Base-by-base conservation (phyloP, 2,888 invertebrate species). In the Liodrosophila aerea region DNA sequence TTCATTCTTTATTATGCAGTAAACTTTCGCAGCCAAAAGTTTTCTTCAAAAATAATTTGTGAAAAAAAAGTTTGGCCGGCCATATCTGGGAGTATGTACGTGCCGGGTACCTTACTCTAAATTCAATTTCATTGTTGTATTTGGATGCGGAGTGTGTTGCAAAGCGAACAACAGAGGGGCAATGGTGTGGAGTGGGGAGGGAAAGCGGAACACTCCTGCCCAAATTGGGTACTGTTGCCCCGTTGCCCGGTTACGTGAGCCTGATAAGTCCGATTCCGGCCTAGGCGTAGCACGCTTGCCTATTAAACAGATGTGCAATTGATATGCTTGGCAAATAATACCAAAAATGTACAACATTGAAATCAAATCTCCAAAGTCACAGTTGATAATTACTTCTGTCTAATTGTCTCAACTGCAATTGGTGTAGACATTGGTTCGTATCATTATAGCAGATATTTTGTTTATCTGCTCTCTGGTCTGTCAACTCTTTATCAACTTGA, bases 41-140 rank as follows among this genome's bases (percentile, higher is more conserved):
- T 81, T 81, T 74, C 50, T 60, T 68, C 63, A 67, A 82, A 68
- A 82, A 83, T 77, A 78, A 78, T 83, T 72, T 76, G 82, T 76
- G 72, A 81, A 76, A 34, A 34, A n/a, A 34, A 81, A 78, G 70
- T 58, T 77, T 81, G 64, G 58, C 66, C 51, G 82, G 73, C 73
- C 76, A 82, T 73, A 78, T 76, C 73, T 64, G 61, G 53, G 49
- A 70, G 70, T 78, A 82, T 82, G 78, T 78, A 82, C 78, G 78
- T 78, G 78, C 53, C 66, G 45, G 78, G 68, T 75, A 75, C 78
- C 82, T 78, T 77, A 64, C 66, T 67, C 82, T 77, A 82, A 82
- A 78, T 78, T 81, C 78, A 78, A 82, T 78, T 82, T 82, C 73
- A 82, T 77, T 78, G 78, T 78, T 54, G 65, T 22, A 22, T 22